Conservation (phyloP, 2,888 invertebrate genomes). For the Ceriagrion tenellum region DNA sequence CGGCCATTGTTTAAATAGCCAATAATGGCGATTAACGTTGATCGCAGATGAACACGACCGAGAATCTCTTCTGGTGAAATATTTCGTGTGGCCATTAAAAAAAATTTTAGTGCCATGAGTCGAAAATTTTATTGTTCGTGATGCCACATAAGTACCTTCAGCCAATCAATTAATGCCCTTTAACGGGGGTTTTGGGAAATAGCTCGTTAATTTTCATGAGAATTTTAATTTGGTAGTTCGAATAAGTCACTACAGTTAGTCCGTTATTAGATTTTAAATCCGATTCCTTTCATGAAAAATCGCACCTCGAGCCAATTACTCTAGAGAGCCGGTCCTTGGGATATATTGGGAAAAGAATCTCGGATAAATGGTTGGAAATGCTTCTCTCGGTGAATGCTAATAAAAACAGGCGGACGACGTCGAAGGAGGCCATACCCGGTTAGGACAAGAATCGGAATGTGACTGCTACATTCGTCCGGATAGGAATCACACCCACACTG, state of each 20-base stretch:
- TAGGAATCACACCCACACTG: neutral
- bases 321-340: neutral
- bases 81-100: too few relatives aligned
- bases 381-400: neutral
- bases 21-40: too few relatives aligned
- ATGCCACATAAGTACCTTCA: too few relatives aligned
- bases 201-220: too few relatives aligned
- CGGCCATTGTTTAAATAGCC: too few relatives aligned
- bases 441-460: slow-evolving; percentile 20
- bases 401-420: neutral
- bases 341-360: neutral
- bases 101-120: too few relatives aligned
- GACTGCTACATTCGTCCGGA: neutral
- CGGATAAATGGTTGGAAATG: neutral
- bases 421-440: neutral
- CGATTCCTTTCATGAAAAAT: neutral
- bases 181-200: too few relatives aligned
- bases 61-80: too few relatives aligned
- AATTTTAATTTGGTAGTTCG: neutral
- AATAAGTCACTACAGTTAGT: neutral
- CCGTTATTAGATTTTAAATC: neutral
- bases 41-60: too few relatives aligned
- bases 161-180: too few relatives aligned
- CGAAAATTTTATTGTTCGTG: too few relatives aligned
- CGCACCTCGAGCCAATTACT: neutral